Conservation (phyloP, 2,888 invertebrate species). For the Iphiclides podalirius region DNA sequence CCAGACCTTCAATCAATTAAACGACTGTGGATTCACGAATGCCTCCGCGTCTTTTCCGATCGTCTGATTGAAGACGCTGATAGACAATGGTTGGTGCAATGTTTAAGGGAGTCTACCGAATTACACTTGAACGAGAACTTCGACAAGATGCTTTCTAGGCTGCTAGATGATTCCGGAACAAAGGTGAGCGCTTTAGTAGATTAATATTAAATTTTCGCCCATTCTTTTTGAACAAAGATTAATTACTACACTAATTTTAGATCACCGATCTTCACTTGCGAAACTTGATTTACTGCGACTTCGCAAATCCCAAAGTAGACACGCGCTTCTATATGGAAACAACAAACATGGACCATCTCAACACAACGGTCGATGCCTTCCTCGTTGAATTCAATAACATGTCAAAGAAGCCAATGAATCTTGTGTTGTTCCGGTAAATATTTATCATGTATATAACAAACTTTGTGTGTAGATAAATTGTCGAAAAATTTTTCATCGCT, state of each 20-base stretch:
- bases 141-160: constrained; percentile 84
- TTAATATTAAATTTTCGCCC: too few relatives aligned
- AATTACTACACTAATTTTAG: too few relatives aligned
- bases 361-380: constrained; percentile 91
- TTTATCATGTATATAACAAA: too few relatives aligned
- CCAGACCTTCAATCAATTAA: constrained; percentile 92
- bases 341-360: constrained; percentile 88
- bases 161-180: constrained; percentile 47
- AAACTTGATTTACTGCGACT: constrained; percentile 95
- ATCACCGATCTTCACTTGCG: constrained; percentile 91
- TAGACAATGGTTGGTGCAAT: constrained; percentile 88
- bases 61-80: constrained; percentile 92
- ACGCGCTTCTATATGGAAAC: constrained; percentile 94
- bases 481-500: too few relatives aligned
- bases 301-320: constrained; percentile 96
- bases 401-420: constrained; percentile 97
- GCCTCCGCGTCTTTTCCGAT: constrained; percentile 95
- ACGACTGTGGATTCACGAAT: constrained; percentile 96
- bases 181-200: constrained; percentile 3
- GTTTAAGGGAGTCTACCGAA: constrained; percentile 82
- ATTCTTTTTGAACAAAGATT: too few relatives aligned
- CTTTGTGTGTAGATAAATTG: too few relatives aligned
- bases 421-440: constrained; percentile 91
- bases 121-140: constrained; percentile 83
- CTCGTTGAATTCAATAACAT: constrained; percentile 95